phyloP scores from a whole-genome alignment of 2,797 vertebrate species.

The Geotrypetes seraphini region DNA sequence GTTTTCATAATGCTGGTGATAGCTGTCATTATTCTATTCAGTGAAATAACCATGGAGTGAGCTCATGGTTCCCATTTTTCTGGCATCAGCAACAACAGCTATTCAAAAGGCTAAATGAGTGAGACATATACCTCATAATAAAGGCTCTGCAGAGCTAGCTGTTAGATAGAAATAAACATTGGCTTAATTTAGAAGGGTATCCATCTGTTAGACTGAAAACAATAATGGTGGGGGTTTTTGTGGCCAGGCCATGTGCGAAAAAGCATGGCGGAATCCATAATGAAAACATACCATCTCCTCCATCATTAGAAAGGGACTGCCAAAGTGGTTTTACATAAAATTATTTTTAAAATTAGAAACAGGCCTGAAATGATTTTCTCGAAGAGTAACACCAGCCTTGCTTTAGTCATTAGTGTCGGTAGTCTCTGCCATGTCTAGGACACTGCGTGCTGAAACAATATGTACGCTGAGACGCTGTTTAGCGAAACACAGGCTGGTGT shows the following conservation, averaged over 20 bases:
- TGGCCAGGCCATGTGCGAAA: neutral
- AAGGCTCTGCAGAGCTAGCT: neutral
- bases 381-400: too few relatives aligned
- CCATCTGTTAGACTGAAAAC: conserved; percentile 12
- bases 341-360: neutral
- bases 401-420: too few relatives aligned
- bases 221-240: neutral
- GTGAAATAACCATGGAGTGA: conserved; percentile 8
- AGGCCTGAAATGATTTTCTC: neutral
- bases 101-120: conserved; percentile 3
- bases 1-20: conserved; percentile 9
- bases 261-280: neutral
- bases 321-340: neutral
- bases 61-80: neutral
- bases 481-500: too few relatives aligned
- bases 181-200: neutral
- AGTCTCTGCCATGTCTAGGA: neutral
- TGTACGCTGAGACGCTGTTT: too few relatives aligned
- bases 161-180: neutral
- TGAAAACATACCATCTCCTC: too few relatives aligned
- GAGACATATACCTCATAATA: neutral
- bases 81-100: neutral
- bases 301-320: neutral
- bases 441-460: too few relatives aligned
- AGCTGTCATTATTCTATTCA: conserved; percentile 1